A percentile compares a stretch with the other conserved stretches of the same genome.
These are phyloP conservation scores for Dicerorhinus sumatrensis DNA, from an alignment of 2,113 vertebrate species.

Conservation along the genomic window DNA sequence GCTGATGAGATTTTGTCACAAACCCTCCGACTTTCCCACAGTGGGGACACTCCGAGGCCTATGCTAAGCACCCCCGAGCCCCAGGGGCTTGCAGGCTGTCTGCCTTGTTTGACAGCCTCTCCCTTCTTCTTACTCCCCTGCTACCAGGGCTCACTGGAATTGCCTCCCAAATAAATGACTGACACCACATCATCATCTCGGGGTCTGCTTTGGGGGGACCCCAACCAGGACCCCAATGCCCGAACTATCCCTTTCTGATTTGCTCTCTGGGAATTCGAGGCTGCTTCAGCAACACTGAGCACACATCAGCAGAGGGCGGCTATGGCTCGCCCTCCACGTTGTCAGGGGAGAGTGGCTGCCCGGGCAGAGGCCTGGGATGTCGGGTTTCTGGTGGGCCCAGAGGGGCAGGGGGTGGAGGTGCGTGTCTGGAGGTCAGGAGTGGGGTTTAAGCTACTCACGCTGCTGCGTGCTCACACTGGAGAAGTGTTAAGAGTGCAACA, in stretches of 20 bases:
- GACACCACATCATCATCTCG: background rate
- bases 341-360: background rate
- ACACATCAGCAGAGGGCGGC: accelerated
- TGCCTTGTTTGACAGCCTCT: background rate
- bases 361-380: no score
- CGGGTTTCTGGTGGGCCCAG: background rate
- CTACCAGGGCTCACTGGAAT: background rate
- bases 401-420: accelerated
- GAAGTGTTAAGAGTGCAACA: accelerated
- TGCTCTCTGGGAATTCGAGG: background rate
- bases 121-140: background rate
- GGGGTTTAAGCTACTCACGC: no score
- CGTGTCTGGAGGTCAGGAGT: background rate
- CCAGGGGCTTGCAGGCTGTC: accelerated
- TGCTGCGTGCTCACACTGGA: accelerated
- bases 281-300: background rate
- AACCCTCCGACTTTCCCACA: background rate
- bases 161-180: background rate
- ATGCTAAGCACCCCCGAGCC: accelerated
- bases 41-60: accelerated
- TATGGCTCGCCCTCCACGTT: accelerated
- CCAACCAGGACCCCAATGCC: background rate
- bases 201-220: background rate
- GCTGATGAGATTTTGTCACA: background rate
- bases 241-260: background rate